Conservation (phyloP, 2,113 vertebrate genomes). For the Lophura nycthemera region DNA sequence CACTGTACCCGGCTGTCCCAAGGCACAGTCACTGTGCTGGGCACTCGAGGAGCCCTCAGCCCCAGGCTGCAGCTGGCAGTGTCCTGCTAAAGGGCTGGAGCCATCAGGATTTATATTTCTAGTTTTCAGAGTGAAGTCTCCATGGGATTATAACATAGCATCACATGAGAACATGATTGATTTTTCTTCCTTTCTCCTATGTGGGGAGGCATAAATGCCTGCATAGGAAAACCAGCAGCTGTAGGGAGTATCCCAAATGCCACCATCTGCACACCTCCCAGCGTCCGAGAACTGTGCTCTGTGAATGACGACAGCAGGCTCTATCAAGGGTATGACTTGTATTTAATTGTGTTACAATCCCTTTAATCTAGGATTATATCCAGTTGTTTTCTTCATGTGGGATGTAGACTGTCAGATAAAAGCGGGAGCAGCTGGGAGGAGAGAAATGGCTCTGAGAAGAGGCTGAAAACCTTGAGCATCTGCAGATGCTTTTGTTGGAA, state of each 20-base stretch:
- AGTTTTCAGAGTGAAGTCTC: not conserved
- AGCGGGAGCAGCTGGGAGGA: conserved; percentile 27
- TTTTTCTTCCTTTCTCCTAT: not conserved
- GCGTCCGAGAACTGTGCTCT: not conserved
- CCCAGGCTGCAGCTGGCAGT: not conserved
- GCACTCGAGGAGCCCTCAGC: not conserved
- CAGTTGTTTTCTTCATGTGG: conserved; percentile 74
- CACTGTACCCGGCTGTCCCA: not conserved
- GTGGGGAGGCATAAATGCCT: conserved; percentile 4
- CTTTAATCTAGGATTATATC: conserved; percentile 87
- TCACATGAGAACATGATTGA: not conserved
- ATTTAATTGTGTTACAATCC: conserved; percentile 64
- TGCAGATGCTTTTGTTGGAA: not conserved
- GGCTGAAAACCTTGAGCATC: not conserved
- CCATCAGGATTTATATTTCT: not conserved
- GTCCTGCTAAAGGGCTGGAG: not conserved
- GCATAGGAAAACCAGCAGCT: conserved; percentile 26
- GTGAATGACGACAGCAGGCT: conserved; percentile 47
- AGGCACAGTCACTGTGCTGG: not conserved
- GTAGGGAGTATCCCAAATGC: not conserved
- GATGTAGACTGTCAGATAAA: conserved; percentile 74
- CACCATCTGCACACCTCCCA: conserved; percentile 25
- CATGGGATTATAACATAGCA: not conserved
- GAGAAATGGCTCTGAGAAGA: not conserved
- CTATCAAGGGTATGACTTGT: conserved; percentile 6